Evolutionary conservation across 2,888 invertebrate species (phyloP).

Genomic region (Polydrusus tereticollis): DNA sequence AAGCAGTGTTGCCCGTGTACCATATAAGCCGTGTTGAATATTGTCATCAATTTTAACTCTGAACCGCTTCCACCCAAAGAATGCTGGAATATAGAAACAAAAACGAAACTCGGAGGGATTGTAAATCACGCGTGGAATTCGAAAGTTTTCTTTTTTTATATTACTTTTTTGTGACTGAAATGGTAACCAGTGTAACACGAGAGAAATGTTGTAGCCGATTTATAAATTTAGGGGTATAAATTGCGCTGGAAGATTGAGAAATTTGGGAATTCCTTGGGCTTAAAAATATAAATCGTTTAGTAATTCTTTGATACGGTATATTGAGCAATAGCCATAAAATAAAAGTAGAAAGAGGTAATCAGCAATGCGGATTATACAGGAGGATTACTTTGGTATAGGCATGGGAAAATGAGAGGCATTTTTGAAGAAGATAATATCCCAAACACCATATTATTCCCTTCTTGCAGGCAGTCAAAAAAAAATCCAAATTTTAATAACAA

Average conservation of each 20-base stretch:
- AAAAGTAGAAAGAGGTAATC: too few relatives aligned
- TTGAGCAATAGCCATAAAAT: too few relatives aligned
- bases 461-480: too few relatives aligned
- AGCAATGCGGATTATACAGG: too few relatives aligned
- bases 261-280: slow-evolving; percentile 10
- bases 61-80: slow-evolving; percentile 15
- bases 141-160: slow-evolving; percentile 37
- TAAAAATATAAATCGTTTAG: too few relatives aligned
- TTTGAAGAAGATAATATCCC: too few relatives aligned
- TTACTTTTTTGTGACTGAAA: slow-evolving; percentile 38
- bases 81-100: slow-evolving; percentile 36
- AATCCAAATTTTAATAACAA: too few relatives aligned
- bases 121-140: slow-evolving; percentile 35
- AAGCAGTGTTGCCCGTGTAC: background rate
- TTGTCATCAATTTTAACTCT: slow-evolving; percentile 36
- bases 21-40: slow-evolving; percentile 21
- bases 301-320: too few relatives aligned
- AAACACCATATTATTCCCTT: too few relatives aligned
- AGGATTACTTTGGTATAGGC: too few relatives aligned
- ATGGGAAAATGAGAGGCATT: too few relatives aligned
- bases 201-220: slow-evolving; percentile 20
- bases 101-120: slow-evolving; percentile 23
- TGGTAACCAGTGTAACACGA: slow-evolving; percentile 23
- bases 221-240: slow-evolving; percentile 22
- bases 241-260: slow-evolving; percentile 7